Evolutionary conservation across 2,888 invertebrate species (phyloP), one percentile per base, ranked within the genome.

Genomic region (Cryptops parisi): DNA sequence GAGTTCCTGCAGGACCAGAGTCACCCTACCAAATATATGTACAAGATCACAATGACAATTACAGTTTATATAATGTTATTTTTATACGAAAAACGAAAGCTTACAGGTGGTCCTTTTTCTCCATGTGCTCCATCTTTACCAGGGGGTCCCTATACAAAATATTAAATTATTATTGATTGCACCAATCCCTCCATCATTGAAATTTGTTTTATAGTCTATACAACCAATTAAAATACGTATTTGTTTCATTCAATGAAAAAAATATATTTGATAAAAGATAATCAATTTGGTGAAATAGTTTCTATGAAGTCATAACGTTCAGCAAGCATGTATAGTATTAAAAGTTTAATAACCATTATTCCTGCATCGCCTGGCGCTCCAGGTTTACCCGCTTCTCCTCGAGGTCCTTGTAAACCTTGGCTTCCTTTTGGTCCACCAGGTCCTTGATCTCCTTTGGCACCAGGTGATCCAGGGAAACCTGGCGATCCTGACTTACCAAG

Each of bases 401-500:
- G 72, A 0, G 82, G 80, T 1, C 86, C 87, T 75, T 85, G 85
- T 45, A 82, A 70, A 9, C 87, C 87, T 70, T 81, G 82, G 62
- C 81, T 82, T 44, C 87, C 88, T 70, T 85, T 84, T 0, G 83
- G 79, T 0, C 87, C 88, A 54, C 70, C 67, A 48, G 74, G 63
- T 22, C 88, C 88, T 70, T 76, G 76, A 67, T 87, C 86, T 15
- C 87, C 88, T 71, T 87, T 88, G 33, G 78, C 70, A 2, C 89
- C 89, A 23, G 83, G 80, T 57, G 75, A 75, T 26, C 90, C 90
- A 5, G 86, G 84, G 64, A 87, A 85, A 2, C 90, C 90, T 23
- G 87, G 85, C 17, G 85, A 73, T 2, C 89, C 90, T 21, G 83
- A 73, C 70, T 88, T 87, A 1, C 90, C 90, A 49, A 81, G 71